Evolutionary conservation across 2,888 invertebrate genomes (phyloP).

Genomic region (Digitonthophagus gazella): DNA sequence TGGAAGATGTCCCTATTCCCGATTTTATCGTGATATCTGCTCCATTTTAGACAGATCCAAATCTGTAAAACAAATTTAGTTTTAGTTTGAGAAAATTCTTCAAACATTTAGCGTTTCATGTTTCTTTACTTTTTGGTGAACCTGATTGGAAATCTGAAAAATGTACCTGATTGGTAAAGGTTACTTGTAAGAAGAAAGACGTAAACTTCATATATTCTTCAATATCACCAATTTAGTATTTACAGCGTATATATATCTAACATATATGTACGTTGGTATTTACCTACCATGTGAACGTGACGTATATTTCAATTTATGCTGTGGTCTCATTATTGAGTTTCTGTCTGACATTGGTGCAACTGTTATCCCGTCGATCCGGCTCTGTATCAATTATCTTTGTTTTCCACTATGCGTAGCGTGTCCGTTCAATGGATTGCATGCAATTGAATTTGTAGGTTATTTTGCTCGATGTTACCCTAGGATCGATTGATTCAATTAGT

Average conservation of each 20-base stretch:
- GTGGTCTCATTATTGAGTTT: neutral
- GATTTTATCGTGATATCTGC: too few relatives aligned
- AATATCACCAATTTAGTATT: neutral
- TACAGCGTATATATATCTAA: too few relatives aligned
- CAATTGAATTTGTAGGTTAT: constrained; percentile 16
- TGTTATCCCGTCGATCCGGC: neutral
- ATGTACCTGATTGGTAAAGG: too few relatives aligned
- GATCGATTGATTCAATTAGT: neutral
- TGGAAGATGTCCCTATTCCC: too few relatives aligned
- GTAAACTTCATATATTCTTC: neutral
- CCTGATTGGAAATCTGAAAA: too few relatives aligned
- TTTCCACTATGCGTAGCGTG: neutral
- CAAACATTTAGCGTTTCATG: too few relatives aligned
- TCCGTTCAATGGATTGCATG: constrained; percentile 3
- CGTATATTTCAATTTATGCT: neutral
- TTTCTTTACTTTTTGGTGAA: too few relatives aligned
- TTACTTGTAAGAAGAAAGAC: too few relatives aligned
- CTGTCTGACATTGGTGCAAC: neutral
- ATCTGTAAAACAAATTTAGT: too few relatives aligned
- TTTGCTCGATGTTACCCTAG: neutral
- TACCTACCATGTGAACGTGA: neutral
- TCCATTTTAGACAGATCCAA: too few relatives aligned
- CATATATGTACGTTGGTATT: too few relatives aligned
- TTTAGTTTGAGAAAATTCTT: too few relatives aligned
- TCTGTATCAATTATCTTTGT: constrained; percentile 4